Base-by-base conservation (phyloP, 2,113 vertebrate species). In the Xenopus tropicalis region DNA sequence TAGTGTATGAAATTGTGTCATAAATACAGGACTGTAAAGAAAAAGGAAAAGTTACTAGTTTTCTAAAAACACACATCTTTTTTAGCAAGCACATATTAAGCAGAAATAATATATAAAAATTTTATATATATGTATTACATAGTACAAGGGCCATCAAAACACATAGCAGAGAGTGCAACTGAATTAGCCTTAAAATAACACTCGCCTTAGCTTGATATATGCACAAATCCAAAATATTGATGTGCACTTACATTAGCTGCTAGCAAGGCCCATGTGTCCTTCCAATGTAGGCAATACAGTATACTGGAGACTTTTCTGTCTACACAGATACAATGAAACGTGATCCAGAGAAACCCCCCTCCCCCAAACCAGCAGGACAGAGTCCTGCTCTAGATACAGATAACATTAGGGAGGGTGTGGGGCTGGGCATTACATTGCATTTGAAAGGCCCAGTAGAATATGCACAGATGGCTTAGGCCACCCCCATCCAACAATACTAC, bases 381-480 rank as follows among this genome's bases (percentile, higher is more conserved):
- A 56, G 70, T n/a, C 20, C 51, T 57, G 14, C 29, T 21, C 3
- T 13, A 22, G 48, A 63, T 8, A 12, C 11, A 56, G 52, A 72
- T 65, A 72, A 72, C 61, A 65, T 56, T 72, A 42, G 52, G 62
- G 42, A 59, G 72, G 64, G n/a, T 57, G 67, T 19, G 8, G 24
- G 25, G 52, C 51, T 52, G 29, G 52, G 17, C 22, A 69, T 29
- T 69, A 42, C 64, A 75, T 68, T 75, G 44, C 44, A 75, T 75
- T 29, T 75, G 57, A 75, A 69, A 74, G 44, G 56, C 65, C 23
- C 16, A 69, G 57, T 57, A 75, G 57, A 57, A 74, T 37, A 68
- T 68, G 72, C 57, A 69, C 56, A 74, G 65, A 74, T 69, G 72
- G 72, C 44, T 51, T 14, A 37, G 29, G 42, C 52, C 8, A 61